Evolutionary conservation across 2,797 vertebrate genomes (phyloP).

Genomic region (Crenichthys baileyi): DNA sequence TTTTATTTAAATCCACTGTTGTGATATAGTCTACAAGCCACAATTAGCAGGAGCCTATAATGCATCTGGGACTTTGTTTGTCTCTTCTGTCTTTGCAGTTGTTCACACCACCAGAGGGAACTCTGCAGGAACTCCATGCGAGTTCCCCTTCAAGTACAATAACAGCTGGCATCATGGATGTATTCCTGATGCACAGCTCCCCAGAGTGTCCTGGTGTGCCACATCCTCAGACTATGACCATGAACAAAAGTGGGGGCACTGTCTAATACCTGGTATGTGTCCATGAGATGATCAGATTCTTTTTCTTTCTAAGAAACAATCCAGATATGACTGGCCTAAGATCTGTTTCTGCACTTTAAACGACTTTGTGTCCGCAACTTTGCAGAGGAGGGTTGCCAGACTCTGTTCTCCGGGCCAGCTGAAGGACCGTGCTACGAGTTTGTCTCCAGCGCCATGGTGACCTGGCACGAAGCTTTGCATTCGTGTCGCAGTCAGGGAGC

Average conservation of each 20-base stretch:
- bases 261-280: constrained; percentile 87
- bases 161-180: constrained; percentile 90
- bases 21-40: not conserved
- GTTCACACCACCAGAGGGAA: constrained; percentile 89
- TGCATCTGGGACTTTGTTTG: not conserved
- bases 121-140: constrained; percentile 87
- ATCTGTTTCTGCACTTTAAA: not conserved
- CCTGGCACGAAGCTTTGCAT: constrained; percentile 91
- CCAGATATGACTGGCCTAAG: too few relatives aligned
- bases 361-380: constrained; percentile 37
- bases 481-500: constrained; percentile 92
- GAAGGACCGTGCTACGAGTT: constrained; percentile 89
- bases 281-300: not conserved
- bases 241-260: constrained; percentile 85
- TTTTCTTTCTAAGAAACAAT: not conserved
- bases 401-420: constrained; percentile 79
- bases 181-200: constrained; percentile 60
- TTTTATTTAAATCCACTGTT: not conserved
- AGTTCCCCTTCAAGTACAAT: constrained; percentile 89
- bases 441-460: constrained; percentile 83
- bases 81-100: constrained; percentile 74
- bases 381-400: constrained; percentile 87
- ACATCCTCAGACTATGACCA: constrained; percentile 82
- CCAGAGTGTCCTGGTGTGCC: constrained; percentile 84
- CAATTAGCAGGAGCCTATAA: not conserved